Base-by-base conservation (phyloP, 2,888 invertebrate species). In the Epiblema foenella region DNA sequence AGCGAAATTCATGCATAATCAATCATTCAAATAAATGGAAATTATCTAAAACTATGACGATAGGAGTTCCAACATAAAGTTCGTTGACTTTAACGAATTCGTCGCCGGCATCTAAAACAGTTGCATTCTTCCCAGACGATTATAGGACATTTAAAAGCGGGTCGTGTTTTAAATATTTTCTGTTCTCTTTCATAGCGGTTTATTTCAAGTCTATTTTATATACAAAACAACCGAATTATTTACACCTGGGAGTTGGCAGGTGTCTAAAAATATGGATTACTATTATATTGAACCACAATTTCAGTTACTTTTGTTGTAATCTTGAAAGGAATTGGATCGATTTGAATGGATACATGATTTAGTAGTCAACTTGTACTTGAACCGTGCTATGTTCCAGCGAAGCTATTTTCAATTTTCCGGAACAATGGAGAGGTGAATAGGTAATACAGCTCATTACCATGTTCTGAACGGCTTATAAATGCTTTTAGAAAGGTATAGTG, bases 361-460 rank as follows among this genome's bases (percentile, higher is more conserved):
- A 80, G 46, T 84, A 83, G 83, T 83, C 86, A 86, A 91, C 90
- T 90, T 4, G 90, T 92, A 90, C 78, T 90, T 92, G 90, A 91
- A 90, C 90, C 75, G 76, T 78, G 81, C 85, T 85, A 82, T 83
- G 82, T n/a, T 82, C 79, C 63, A 49, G 70, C 75, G 75, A 79
- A 83, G 87, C 85, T 90, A 90, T 89, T 89, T 92, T 91, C 90
- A 90, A 92, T 92, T 92, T 92, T 91, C 91, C 88, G 85, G 85
- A 81, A 91, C 89, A 91, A 89, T 89, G 88, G 88, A 76, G 82
- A 75, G 77, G 80, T 82, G 89, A 86, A 89, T 89, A 84, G 83
- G 82, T 86, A 83, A 83, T 80, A 76, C 75, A n/a, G 51, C 54
- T 65, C 75, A 90, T 86, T 89, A 88, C 77, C 83, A 85, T 85